Evolutionary conservation across 2,888 invertebrate genomes (phyloP).

Genomic region (Glyphotaelius pellucidus): DNA sequence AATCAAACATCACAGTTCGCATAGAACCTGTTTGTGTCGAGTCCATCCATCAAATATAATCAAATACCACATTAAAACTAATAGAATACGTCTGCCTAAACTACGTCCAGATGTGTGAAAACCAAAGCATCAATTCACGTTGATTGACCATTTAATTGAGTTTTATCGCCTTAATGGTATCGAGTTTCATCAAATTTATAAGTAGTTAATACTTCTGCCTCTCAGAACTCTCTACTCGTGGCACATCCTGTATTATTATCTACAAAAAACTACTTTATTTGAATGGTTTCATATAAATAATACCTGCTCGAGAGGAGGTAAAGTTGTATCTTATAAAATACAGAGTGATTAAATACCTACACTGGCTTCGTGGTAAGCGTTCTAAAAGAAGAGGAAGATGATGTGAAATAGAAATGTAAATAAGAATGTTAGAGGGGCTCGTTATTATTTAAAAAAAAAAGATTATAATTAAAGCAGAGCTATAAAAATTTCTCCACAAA

Average conservation of each 20-base stretch:
- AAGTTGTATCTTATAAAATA: background rate
- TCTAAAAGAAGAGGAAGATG: too few relatives aligned
- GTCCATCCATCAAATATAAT: conserved; percentile 28
- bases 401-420: too few relatives aligned
- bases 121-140: background rate
- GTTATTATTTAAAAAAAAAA: too few relatives aligned
- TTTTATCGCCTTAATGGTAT: conserved; percentile 15
- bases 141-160: conserved; percentile 35
- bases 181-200: conserved; percentile 10
- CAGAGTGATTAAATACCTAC: background rate
- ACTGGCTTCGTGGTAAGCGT: background rate
- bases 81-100: background rate
- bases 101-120: conserved; percentile 35
- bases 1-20: background rate
- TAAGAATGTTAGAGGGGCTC: too few relatives aligned
- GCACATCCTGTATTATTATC: conserved; percentile 12
- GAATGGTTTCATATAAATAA: background rate
- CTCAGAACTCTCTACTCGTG: background rate
- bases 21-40: background rate
- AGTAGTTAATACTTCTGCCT: background rate
- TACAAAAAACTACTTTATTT: background rate
- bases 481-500: too few relatives aligned
- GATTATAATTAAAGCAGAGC: too few relatives aligned
- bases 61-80: conserved; percentile 14
- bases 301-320: background rate